Evolutionary conservation across 2,888 invertebrate genomes (phyloP).

Genomic region (Platycheirus albimanus): DNA sequence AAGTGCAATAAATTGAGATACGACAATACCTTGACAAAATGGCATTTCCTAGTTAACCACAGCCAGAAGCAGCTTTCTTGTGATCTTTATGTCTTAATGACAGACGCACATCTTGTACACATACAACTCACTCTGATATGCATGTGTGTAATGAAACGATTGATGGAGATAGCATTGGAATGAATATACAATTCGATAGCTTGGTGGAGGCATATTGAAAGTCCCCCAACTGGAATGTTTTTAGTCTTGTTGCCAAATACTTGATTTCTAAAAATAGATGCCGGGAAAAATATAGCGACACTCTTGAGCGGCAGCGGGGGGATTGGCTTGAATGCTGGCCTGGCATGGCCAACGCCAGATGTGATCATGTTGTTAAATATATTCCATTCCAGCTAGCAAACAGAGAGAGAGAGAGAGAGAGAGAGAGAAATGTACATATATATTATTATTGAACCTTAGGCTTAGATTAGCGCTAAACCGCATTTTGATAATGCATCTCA

Average conservation of each 20-base stretch:
- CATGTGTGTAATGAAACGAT: constrained; percentile 49
- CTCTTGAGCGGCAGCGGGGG: constrained; percentile 20
- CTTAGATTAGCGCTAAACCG: constrained; percentile 61
- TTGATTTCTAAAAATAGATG: constrained; percentile 72
- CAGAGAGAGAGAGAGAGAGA: constrained; percentile 30
- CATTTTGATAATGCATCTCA: constrained; percentile 31
- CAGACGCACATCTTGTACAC: constrained; percentile 35
- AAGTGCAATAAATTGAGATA: constrained; percentile 1
- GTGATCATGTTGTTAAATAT: constrained; percentile 24
- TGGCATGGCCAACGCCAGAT: constrained; percentile 42
- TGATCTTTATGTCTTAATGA: constrained; percentile 71
- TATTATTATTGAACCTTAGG: constrained; percentile 48
- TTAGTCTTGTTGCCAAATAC: constrained; percentile 71
- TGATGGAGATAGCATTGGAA: constrained; percentile 65
- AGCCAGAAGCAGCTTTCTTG: constrained; percentile 61
- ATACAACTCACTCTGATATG: not conserved
- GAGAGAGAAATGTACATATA: too few relatives aligned
- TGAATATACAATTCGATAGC: constrained; percentile 49
- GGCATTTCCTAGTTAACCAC: constrained; percentile 16
- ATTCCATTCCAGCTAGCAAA: not conserved
- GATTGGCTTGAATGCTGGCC: constrained; percentile 37
- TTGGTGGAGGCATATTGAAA: constrained; percentile 48
- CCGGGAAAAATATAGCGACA: constrained; percentile 61
- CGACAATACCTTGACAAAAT: constrained; percentile 10
- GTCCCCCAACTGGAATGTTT: constrained; percentile 70